phyloP scores from a whole-genome alignment of 2,113 vertebrate genomes.

The Cervus canadensis region DNA sequence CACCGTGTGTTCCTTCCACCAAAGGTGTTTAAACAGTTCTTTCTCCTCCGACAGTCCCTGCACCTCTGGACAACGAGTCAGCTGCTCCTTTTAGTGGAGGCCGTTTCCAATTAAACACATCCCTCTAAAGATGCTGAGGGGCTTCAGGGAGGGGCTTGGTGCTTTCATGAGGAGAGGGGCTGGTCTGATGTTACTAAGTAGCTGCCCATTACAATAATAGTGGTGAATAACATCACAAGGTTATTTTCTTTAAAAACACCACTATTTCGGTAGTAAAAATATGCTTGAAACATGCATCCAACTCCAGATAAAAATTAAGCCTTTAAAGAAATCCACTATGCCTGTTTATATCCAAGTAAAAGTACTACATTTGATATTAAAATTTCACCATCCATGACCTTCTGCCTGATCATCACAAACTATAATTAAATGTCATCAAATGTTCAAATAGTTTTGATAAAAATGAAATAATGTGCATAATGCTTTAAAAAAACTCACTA shows the following conservation, averaged over 20 bases:
- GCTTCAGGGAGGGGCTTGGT: accelerated
- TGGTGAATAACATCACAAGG: too few relatives aligned
- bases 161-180: background rate
- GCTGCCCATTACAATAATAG: background rate
- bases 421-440: background rate
- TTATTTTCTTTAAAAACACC: background rate
- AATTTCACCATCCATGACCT: background rate
- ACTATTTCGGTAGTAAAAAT: too few relatives aligned
- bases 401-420: background rate
- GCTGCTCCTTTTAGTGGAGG: background rate
- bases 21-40: background rate
- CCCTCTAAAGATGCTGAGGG: accelerated
- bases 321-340: accelerated
- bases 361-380: background rate
- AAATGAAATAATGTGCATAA: background rate
- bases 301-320: background rate
- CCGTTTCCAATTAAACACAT: background rate
- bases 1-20: accelerated
- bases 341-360: background rate
- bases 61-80: background rate
- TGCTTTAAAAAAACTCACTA: background rate
- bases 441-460: background rate
- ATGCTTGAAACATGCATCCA: background rate
- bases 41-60: accelerated
- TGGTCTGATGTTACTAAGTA: accelerated